Base-by-base conservation (phyloP, 2,888 invertebrate species). In the Limnephilus auricula region DNA sequence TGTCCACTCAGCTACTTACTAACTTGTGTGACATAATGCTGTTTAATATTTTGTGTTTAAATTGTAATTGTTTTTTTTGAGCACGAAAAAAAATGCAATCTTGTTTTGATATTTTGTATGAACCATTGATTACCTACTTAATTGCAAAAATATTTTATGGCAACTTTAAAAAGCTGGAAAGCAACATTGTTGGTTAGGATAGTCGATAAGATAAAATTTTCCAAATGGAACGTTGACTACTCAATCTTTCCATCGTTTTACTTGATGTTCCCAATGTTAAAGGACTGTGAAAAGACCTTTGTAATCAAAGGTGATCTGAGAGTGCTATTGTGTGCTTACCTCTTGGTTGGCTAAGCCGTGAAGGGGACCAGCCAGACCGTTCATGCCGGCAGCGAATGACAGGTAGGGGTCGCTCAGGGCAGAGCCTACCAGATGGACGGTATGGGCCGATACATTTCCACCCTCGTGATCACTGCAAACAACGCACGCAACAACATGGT, bases 331-430 rank as follows among this genome's bases (percentile, higher is more conserved):
- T 4, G 65, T 65, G 18, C 65, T 90, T 96, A 96, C 93, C 96
- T 98, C 98, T 96, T 99, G 98, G 95, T 98, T 99, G 93, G 98
- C 98, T 89, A 99, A 96, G 93, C 98, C 98, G 94, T 98, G 98
- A 90, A 99, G 96, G 79, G 98, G 98, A 93, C 98, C 98, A 93
- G 98, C 98, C 91, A 98, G 95, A 92, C 98, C 98, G 94, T 98
- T 98, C 97, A 99, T 97, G 93, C 98, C 98, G 92, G 98, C 98
- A 92, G 98, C 97, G 94, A 98, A 98, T 45, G 98, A 97, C 34
- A 99, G 95, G 94, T 98, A 98, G 2, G 98, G 98, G 95, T 99
- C 98, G 92, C 98, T 98, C 90, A 98, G 95, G 13, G 98, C 98
- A 79, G 98, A 98, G 78, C 98, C 98, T 2, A 99, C 98, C 94